Percentiles rank a stretch among this genome's conserved stretches.
phyloP scores from a whole-genome alignment of 2,797 vertebrate species.

The Pipistrellus nathusii region DNA sequence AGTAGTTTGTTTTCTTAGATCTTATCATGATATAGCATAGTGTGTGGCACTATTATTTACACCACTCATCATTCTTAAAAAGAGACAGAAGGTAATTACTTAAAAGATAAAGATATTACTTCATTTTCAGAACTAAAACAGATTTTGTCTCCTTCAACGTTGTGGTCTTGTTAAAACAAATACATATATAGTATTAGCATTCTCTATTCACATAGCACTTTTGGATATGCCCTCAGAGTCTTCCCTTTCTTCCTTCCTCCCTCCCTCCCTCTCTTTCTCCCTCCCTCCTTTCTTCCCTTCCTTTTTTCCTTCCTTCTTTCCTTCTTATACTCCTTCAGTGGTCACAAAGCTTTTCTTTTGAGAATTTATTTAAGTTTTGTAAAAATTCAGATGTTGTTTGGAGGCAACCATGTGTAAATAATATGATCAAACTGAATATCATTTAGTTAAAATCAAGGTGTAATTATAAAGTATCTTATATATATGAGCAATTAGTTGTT shows the following conservation, averaged over 20 bases:
- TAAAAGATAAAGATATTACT: slow-evolving; percentile 12
- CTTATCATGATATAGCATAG: background rate
- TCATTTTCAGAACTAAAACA: slow-evolving; percentile 53
- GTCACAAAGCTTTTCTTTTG: background rate
- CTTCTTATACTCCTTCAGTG: background rate
- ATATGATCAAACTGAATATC: background rate
- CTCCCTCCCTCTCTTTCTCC: background rate
- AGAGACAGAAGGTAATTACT: background rate
- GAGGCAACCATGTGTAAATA: slow-evolving; percentile 1
- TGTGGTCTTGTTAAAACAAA: background rate
- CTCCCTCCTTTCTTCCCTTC: background rate
- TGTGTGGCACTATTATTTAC: background rate
- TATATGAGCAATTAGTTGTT: background rate
- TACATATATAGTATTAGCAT: background rate
- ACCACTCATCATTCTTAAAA: background rate
- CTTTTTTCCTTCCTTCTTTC: background rate
- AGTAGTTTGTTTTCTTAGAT: slow-evolving; percentile 19
- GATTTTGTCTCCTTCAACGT: slow-evolving; percentile 3
- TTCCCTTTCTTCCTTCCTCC: background rate
- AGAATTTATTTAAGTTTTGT: slow-evolving; percentile 28
- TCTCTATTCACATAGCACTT: slow-evolving; percentile 14
- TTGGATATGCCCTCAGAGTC: background rate
- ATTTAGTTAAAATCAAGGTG: slow-evolving; percentile 50
- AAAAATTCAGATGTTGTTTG: slow-evolving; percentile 34
- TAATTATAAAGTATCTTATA: slow-evolving; percentile 30